phyloP scores from a whole-genome alignment of 2,113 vertebrate genomes.

The Lota lota region DNA sequence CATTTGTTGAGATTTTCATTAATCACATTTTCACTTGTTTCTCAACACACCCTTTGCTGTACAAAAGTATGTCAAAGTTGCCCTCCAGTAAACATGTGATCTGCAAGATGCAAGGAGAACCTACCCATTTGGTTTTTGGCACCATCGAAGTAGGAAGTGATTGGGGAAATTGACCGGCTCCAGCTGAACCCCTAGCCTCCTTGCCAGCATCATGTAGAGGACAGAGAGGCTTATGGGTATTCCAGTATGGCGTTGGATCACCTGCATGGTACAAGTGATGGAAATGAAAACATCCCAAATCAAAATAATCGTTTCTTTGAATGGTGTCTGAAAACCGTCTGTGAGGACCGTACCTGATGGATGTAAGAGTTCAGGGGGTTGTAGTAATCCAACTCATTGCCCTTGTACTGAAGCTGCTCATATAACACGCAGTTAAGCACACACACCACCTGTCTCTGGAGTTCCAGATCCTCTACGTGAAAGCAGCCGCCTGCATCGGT shows the following conservation, averaged over 20 bases:
- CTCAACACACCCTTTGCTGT: too few relatives aligned
- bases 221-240: slow-evolving; percentile 98
- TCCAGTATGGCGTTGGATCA: slow-evolving; percentile 87
- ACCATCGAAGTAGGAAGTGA: slow-evolving; percentile 94
- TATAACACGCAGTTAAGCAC: slow-evolving; percentile 91
- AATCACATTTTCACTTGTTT: too few relatives aligned
- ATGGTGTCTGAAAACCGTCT: neutral
- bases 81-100: neutral
- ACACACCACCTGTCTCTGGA: slow-evolving; percentile 89
- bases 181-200: slow-evolving; percentile 84
- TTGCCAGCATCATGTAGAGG: slow-evolving; percentile 90
- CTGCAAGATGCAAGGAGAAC: slow-evolving; percentile 10
- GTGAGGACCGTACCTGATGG: slow-evolving; percentile 80
- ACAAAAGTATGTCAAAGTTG: too few relatives aligned
- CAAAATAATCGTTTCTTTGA: neutral
- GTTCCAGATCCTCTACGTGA: slow-evolving; percentile 82
- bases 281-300: neutral
- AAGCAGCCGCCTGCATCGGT: slow-evolving; percentile 62
- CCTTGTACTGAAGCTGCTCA: slow-evolving; percentile 92
- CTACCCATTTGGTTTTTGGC: slow-evolving; percentile 85
- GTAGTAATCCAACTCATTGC: slow-evolving; percentile 94
- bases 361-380: slow-evolving; percentile 97
- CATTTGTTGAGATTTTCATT: too few relatives aligned
- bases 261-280: slow-evolving; percentile 68
- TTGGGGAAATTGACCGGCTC: slow-evolving; percentile 97